Conservation (phyloP, 2,888 invertebrate genomes). For the Hydrotaea diabolus region DNA sequence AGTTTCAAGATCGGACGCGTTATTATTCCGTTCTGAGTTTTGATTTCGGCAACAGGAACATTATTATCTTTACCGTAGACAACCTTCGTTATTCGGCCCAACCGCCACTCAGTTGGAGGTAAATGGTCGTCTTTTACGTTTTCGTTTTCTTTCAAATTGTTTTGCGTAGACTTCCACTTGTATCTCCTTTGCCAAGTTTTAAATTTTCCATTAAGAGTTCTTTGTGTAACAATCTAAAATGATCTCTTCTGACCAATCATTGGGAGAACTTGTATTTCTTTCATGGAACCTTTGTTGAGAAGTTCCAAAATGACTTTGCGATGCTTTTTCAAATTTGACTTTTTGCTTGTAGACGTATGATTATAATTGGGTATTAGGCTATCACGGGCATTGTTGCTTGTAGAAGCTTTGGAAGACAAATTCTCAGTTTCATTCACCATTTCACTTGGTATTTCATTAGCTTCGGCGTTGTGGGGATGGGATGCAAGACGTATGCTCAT, state of each 20-base stretch:
- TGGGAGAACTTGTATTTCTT: constrained; percentile 79
- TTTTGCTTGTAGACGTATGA: not conserved
- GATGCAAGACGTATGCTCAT: constrained; percentile 64
- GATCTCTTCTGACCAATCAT: constrained; percentile 81
- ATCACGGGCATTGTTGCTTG: constrained; percentile 32
- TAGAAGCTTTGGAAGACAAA: not conserved
- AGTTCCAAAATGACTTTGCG: constrained; percentile 77
- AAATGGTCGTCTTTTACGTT: too few relatives aligned
- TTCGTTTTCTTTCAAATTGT: too few relatives aligned
- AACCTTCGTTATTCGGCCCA: too few relatives aligned
- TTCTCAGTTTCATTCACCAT: constrained; percentile 31
- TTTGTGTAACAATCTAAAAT: constrained; percentile 78
- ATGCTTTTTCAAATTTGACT: constrained; percentile 71
- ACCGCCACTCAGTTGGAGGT: too few relatives aligned
- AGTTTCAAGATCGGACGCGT: too few relatives aligned
- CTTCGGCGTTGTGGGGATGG: not conserved
- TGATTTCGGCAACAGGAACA: too few relatives aligned
- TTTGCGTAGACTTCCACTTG: too few relatives aligned
- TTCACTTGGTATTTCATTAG: not conserved
- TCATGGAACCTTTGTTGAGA: constrained; percentile 79
- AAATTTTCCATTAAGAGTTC: too few relatives aligned
- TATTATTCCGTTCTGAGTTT: too few relatives aligned
- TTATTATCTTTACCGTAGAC: too few relatives aligned
- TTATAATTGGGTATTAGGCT: constrained; percentile 39
- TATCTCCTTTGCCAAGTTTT: too few relatives aligned